phyloP scores from a whole-genome alignment of 2,113 vertebrate genomes.

The Gadus macrocephalus region DNA sequence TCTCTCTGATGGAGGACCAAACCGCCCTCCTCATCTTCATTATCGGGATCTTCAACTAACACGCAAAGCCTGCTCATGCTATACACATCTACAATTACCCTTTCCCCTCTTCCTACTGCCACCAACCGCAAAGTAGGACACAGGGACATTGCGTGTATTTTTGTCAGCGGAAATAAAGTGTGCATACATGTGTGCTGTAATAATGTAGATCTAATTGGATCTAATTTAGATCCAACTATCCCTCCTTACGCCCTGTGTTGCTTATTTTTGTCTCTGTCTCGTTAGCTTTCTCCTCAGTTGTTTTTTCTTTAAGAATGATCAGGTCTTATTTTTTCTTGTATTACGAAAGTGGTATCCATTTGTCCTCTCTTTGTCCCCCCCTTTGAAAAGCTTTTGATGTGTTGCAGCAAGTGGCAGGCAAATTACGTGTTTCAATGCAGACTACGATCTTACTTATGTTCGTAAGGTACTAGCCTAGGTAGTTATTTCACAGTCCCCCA shows the following conservation, averaged over 20 bases:
- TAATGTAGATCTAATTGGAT: conserved; percentile 6
- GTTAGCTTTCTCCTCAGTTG: background rate
- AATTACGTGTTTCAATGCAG: too few relatives aligned
- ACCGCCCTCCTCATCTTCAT: background rate
- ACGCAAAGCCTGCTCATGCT: conserved; percentile 17
- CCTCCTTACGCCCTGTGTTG: background rate
- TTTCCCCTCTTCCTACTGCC: background rate
- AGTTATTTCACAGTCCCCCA: too few relatives aligned
- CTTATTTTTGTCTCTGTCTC: background rate
- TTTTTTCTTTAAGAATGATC: too few relatives aligned
- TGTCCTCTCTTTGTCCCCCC: too few relatives aligned
- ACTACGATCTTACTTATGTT: too few relatives aligned
- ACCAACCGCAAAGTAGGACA: background rate
- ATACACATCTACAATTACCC: background rate
- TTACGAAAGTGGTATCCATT: too few relatives aligned
- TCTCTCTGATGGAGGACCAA: background rate
- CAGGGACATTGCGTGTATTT: conserved; percentile 9
- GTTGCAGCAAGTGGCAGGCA: too few relatives aligned
- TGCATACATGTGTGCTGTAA: conserved; percentile 16
- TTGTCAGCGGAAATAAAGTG: background rate
- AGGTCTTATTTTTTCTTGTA: too few relatives aligned
- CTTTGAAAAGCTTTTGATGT: too few relatives aligned
- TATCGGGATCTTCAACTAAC: background rate
- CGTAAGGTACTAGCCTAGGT: too few relatives aligned
- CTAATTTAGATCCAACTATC: conserved; percentile 52